A percentile compares a stretch with the other conserved stretches of the same genome.
These are phyloP conservation scores for Diadumene lineata DNA, from an alignment of 92 coral and sea anemone genomes.

Conservation along the genomic window DNA sequence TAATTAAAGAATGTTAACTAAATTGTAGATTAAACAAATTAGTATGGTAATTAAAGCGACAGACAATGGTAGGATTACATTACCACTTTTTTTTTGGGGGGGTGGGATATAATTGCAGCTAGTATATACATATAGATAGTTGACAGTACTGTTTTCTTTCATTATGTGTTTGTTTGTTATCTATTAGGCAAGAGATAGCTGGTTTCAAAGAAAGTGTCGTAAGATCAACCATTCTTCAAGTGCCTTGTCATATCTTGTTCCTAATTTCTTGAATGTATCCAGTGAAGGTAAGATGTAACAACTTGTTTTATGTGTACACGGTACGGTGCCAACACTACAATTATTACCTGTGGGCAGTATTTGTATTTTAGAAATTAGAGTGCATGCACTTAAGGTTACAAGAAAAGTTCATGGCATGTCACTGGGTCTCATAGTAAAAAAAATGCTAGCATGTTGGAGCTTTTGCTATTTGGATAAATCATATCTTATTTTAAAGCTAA, in stretches of 20 bases:
- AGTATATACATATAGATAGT: background rate
- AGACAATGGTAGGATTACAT: too few relatives aligned
- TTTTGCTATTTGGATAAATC: too few relatives aligned
- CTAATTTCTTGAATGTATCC: constrained; percentile 84
- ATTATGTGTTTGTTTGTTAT: background rate
- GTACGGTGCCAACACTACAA: too few relatives aligned
- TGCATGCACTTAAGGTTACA: too few relatives aligned
- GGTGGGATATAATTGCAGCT: background rate
- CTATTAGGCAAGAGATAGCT: constrained; percentile 75
- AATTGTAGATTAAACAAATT: background rate
- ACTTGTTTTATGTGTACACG: background rate
- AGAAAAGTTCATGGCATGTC: too few relatives aligned
- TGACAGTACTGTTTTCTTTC: background rate
- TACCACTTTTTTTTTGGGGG: too few relatives aligned
- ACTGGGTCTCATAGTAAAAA: too few relatives aligned
- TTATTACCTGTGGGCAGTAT: too few relatives aligned
- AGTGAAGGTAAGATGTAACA: constrained; percentile 79
- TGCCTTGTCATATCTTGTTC: constrained; percentile 80
- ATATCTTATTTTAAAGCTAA: too few relatives aligned
- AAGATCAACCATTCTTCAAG: constrained; percentile 96
- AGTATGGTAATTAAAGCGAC: too few relatives aligned
- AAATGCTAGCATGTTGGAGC: too few relatives aligned
- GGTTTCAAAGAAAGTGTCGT: constrained; percentile 95
- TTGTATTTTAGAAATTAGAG: too few relatives aligned
- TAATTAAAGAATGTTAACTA: background rate